phyloP scores from a whole-genome alignment of 92 coral and sea anemone genomes.

The Zoanthus gigantus region DNA sequence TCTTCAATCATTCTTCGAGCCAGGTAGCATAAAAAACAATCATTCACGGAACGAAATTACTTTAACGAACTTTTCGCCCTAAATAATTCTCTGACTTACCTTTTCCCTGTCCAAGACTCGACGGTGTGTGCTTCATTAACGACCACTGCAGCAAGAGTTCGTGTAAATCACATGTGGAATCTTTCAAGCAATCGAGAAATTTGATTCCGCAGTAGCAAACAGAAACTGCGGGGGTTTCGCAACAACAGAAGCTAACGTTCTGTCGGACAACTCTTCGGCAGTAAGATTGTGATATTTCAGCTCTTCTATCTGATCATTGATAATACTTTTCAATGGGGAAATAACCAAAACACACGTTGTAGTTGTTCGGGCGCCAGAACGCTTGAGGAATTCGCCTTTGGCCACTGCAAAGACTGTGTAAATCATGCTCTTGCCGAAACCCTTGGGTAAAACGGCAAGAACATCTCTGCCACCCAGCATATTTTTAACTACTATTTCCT shows the following conservation, averaged over 20 bases:
- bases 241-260: not conserved
- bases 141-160: constrained; percentile 28
- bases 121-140: constrained; percentile 21
- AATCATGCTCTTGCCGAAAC: constrained; percentile 49
- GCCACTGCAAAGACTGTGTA: constrained; percentile 13
- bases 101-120: constrained; percentile 15
- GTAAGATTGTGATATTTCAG: not conserved
- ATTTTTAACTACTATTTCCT: constrained; percentile 17
- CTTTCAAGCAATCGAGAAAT: constrained; percentile 10
- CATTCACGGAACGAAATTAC: not conserved
- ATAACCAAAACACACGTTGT: constrained; percentile 24
- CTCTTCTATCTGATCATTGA: constrained; percentile 27
- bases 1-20: not conserved
- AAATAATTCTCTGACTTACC: constrained; percentile 19
- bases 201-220: not conserved
- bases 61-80: not conserved
- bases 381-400: not conserved
- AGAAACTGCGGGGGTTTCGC: constrained; percentile 14
- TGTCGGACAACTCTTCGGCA: constrained; percentile 2
- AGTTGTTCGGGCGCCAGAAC: not conserved
- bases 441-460: constrained; percentile 30
- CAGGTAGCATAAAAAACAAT: not conserved
- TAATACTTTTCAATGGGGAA: constrained; percentile 17
- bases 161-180: not conserved
- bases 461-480: constrained; percentile 29